These are phyloP conservation scores for Nasonovia ribisnigri DNA, from an alignment of 2,888 invertebrate species.

Conservation along the genomic window DNA sequence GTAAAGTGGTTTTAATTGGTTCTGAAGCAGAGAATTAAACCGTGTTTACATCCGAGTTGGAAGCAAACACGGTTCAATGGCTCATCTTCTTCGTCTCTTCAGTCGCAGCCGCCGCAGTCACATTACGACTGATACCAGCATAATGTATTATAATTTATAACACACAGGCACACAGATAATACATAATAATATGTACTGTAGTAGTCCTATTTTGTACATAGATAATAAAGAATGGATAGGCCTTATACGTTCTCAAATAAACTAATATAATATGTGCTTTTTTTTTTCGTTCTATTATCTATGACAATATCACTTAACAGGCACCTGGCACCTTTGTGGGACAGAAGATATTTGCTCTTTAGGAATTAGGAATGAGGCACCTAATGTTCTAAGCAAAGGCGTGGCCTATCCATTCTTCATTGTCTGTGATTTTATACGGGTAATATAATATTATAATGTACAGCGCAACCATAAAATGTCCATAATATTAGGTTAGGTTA, in stretches of 20 bases:
- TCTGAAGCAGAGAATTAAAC: not conserved
- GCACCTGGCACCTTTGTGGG: no score
- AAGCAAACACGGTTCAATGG: not conserved
- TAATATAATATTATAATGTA: not conserved
- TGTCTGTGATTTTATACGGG: no score
- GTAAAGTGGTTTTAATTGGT: not conserved
- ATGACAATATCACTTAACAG: no score
- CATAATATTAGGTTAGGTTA: not conserved
- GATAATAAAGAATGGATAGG: no score
- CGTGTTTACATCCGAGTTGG: no score
- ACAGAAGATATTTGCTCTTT: no score
- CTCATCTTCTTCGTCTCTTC: not conserved
- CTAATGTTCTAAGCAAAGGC: no score
- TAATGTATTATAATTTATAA: not conserved
- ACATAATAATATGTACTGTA: not conserved
- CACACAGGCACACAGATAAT: not conserved
- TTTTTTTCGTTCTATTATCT: no score
- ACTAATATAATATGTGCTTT: no score
- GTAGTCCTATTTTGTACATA: not conserved
- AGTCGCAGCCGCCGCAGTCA: not conserved
- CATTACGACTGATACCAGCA: not conserved
- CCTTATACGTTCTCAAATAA: no score
- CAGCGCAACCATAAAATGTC: not conserved
- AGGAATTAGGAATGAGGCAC: no score
- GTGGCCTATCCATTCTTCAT: no score